Base-by-base conservation (phyloP, 2,888 invertebrate genomes). In the Apodemia zela region DNA sequence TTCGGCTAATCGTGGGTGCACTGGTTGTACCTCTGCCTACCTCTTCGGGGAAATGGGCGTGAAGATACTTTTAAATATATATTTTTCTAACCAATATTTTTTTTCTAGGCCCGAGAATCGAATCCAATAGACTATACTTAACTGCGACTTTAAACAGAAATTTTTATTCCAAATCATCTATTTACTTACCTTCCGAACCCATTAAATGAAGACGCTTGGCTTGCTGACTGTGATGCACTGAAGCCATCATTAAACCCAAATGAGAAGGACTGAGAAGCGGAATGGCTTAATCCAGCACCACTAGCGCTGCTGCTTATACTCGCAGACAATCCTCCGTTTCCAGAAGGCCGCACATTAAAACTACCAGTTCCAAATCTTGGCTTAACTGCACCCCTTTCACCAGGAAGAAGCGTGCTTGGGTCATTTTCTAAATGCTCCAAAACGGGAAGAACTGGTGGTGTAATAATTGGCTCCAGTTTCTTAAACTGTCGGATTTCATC, bases 221-320 rank as follows among this genome's bases (percentile, higher is more conserved):
- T 92, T 33, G 90, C 90, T 1, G 92, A 88, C 51, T 92, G 92
- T 3, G 92, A 91, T 33, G 88, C 87, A 70, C 91, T 89, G 75
- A 92, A 91, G 10, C 92, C 92, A 68, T 91, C 85, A 63, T 82
- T 87, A 69, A 89, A 90, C n/a, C 92, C 91, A 63, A 91, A 87
- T 0, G 89, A 85, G 73, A 91, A 87, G 0, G 90, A 89, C 68
- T 92, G 92, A 3, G 90, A 87, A 0, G 92, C 91, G 0, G 91
- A 81, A 21, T 91, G 91, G 66, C 89, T 91, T n/a, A 75, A 73
- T 1, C 91, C 89, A 15, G 77, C 80, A 1, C 87, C 89, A 65
- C 79, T 85, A 0, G 78, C 84, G 63, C 92, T 90, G 73, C 89
- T 87, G 74, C 89, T 91, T 2, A 92, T 75, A 70, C 89, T 90